Conservation (phyloP, 2,797 vertebrate genomes). For the Pyrocephalus nanus region DNA sequence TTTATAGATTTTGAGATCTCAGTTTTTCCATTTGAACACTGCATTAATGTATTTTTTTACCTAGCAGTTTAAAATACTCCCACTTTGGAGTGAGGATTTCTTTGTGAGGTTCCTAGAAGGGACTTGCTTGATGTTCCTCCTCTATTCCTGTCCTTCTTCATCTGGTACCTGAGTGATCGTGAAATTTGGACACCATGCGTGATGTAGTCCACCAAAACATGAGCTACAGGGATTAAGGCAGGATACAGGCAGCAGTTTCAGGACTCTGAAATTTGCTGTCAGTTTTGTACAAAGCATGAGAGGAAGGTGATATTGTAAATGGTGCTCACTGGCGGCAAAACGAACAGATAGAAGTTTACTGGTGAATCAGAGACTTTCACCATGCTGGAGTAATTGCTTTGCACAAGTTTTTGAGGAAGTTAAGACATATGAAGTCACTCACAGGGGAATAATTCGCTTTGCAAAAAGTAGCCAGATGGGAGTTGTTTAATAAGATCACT, state of each 20-base stretch:
- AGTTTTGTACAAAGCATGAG: not conserved
- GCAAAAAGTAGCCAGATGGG: conserved; percentile 5
- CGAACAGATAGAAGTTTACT: not conserved
- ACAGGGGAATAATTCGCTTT: conserved; percentile 25
- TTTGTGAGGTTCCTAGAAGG: not conserved
- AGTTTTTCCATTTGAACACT: not conserved
- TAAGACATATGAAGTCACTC: conserved; percentile 21
- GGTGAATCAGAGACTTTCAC: not conserved
- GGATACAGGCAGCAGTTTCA: not conserved
- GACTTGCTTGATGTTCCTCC: not conserved
- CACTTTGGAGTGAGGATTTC: not conserved
- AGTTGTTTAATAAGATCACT: conserved; percentile 22
- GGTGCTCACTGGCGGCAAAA: not conserved
- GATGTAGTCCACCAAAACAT: not conserved
- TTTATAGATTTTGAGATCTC: not conserved
- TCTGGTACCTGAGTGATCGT: not conserved
- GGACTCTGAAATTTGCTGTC: not conserved
- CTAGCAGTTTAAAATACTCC: not conserved
- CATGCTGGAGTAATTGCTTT: not conserved
- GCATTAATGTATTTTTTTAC: not conserved
- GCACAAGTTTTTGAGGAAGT: conserved; percentile 20
- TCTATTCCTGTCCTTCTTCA: not conserved
- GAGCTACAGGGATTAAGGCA: not conserved
- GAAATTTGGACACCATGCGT: too few species aligned
- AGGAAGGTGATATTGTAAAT: not conserved